phyloP scores from a whole-genome alignment of 2,888 invertebrate genomes.

The Scaptomyza parva region DNA sequence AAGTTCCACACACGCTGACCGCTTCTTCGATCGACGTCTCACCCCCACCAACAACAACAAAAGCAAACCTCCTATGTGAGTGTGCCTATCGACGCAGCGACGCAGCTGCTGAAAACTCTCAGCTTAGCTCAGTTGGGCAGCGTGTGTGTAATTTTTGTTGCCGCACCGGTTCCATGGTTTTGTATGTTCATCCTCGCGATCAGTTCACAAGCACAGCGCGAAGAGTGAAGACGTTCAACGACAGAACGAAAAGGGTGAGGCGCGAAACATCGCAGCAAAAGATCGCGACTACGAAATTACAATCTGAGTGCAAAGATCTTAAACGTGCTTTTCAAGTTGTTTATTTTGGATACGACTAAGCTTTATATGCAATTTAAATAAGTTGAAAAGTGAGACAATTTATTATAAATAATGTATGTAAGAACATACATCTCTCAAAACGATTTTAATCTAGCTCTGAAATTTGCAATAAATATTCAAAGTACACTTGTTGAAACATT shows the following conservation, averaged over 20 bases:
- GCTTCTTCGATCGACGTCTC: conserved; percentile 5
- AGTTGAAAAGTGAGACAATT: not conserved
- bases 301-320: conserved; percentile 7
- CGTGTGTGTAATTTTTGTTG: conserved; percentile 26
- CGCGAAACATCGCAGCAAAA: conserved; percentile 15
- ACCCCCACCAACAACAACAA: conserved; percentile 37
- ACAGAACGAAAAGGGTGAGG: not conserved
- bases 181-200: conserved; percentile 42
- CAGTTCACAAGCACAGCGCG: conserved; percentile 46
- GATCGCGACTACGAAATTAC: not conserved
- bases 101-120: conserved; percentile 38
- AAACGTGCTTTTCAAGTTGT: conserved; percentile 31
- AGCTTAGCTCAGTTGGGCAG: conserved; percentile 9
- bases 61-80: conserved; percentile 12
- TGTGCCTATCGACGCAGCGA: conserved; percentile 17
- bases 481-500: too few relatives aligned
- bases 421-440: too few relatives aligned
- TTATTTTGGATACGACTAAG: conserved; percentile 12
- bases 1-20: conserved; percentile 10
- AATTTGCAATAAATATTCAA: too few relatives aligned
- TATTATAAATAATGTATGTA: not conserved
- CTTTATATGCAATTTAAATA: not conserved
- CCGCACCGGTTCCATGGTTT: conserved; percentile 51
- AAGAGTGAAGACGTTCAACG: conserved; percentile 48
- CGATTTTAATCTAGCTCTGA: too few relatives aligned